Percentiles rank a stretch among this genome's conserved stretches.
phyloP scores from a whole-genome alignment of 2,888 invertebrate species.

The Campoplex capitator region DNA sequence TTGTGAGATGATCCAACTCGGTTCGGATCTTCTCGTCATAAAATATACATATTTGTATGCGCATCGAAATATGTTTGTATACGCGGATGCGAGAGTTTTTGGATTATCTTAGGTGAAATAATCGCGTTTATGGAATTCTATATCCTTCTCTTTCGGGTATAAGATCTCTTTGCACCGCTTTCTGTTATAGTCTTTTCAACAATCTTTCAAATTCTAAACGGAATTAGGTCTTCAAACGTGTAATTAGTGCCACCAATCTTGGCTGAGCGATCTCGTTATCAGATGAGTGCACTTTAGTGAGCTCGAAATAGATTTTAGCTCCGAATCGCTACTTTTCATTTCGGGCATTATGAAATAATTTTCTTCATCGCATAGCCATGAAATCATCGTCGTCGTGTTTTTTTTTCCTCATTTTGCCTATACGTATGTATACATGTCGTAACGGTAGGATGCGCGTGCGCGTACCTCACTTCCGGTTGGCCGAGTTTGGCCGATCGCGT shows the following conservation, averaged over 20 bases:
- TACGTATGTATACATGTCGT: slow-evolving; percentile 58
- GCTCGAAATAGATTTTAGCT: background rate
- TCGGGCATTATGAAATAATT: background rate
- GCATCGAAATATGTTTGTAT: background rate
- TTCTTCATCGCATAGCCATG: background rate
- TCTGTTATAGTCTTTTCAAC: background rate
- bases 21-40: slow-evolving; percentile 28
- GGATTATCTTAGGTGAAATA: background rate
- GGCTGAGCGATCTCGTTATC: background rate
- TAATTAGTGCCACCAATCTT: background rate
- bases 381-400: slow-evolving; percentile 17
- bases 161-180: too few relatives aligned
- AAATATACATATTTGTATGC: background rate
- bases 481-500: slow-evolving; percentile 71
- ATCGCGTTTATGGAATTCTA: background rate
- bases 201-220: background rate
- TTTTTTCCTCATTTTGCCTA: background rate
- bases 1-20: slow-evolving; percentile 77
- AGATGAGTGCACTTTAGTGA: background rate
- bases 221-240: background rate
- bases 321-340: background rate
- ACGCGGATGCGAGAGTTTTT: background rate
- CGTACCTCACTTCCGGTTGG: slow-evolving; percentile 75
- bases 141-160: background rate
- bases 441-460: slow-evolving; percentile 76